Evolutionary conservation across 2,113 vertebrate species (phyloP).

Genomic region (Stegastes partitus): DNA sequence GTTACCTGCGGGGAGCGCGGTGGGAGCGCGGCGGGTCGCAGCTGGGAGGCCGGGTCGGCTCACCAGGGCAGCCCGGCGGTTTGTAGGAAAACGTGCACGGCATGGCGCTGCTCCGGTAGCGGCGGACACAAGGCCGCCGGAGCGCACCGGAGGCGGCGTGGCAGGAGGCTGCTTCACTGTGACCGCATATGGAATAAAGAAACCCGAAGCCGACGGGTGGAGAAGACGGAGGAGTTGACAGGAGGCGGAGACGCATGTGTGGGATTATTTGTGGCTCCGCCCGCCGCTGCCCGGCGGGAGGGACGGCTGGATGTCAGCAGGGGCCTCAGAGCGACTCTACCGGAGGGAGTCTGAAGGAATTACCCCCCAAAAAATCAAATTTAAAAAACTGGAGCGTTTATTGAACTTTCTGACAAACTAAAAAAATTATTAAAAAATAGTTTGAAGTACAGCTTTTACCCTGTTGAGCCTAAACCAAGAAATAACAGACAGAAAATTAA

Average conservation of each 20-base stretch:
- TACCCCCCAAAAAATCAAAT: too few relatives aligned
- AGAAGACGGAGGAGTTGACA: neutral
- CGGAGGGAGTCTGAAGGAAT: too few relatives aligned
- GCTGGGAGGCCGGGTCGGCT: neutral
- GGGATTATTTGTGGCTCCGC: slow-evolving; percentile 8
- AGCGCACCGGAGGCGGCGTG: neutral
- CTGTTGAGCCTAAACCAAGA: too few relatives aligned
- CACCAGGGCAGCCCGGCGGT: slow-evolving; percentile 30
- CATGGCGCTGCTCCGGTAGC: slow-evolving; percentile 50
- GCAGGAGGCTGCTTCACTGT: slow-evolving; percentile 3
- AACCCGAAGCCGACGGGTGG: slow-evolving; percentile 56
- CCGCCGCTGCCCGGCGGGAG: neutral
- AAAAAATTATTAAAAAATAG: too few relatives aligned
- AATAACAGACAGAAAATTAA: too few relatives aligned
- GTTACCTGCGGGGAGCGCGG: slow-evolving; percentile 60
- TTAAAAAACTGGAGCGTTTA: too few relatives aligned
- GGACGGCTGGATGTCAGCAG: too few relatives aligned
- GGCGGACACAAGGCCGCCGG: neutral
- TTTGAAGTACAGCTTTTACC: too few relatives aligned
- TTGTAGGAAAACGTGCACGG: slow-evolving; percentile 71
- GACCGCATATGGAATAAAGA: slow-evolving; percentile 61
- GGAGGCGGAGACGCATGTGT: slow-evolving; percentile 10
- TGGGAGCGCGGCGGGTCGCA: slow-evolving; percentile 1
- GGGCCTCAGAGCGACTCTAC: too few relatives aligned
- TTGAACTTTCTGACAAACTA: too few relatives aligned